A percentile compares a stretch with the other conserved stretches of the same genome.
phyloP scores from a whole-genome alignment of 2,113 vertebrate genomes.

The Garra rufa region DNA sequence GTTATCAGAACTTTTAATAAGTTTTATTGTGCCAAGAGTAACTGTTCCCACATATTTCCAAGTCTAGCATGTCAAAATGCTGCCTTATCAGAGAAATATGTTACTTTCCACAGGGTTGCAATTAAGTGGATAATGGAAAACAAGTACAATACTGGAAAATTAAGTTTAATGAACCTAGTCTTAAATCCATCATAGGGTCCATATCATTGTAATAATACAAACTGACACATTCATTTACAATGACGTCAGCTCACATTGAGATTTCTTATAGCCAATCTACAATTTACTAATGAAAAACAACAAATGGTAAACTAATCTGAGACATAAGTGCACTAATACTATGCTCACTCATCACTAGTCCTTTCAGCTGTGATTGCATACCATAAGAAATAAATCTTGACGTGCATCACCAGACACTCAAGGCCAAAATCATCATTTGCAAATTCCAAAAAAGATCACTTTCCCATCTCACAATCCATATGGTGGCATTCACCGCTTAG shows the following conservation, averaged over 20 bases:
- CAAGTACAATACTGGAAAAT: neutral
- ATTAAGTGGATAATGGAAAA: neutral
- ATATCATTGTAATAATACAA: neutral
- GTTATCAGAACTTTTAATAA: neutral
- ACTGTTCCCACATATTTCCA: conserved; percentile 9
- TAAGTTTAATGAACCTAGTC: neutral
- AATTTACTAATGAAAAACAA: neutral
- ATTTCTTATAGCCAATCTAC: neutral
- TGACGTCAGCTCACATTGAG: neutral
- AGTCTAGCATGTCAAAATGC: neutral
- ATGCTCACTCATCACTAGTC: neutral
- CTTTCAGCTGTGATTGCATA: neutral
- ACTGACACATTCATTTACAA: neutral
- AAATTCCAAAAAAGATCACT: neutral
- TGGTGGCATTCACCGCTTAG: conserved; percentile 26
- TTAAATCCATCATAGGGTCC: neutral
- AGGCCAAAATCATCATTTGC: neutral
- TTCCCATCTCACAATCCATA: conserved; percentile 14
- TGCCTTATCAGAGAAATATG: neutral
- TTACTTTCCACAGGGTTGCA: neutral
- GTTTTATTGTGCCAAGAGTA: neutral
- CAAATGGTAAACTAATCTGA: conserved; percentile 4
- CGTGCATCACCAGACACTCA: neutral
- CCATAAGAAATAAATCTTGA: neutral
- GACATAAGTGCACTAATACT: neutral